phyloP scores from a whole-genome alignment of 1,140 invertebrate species.

The Trinorchestia longiramus region DNA sequence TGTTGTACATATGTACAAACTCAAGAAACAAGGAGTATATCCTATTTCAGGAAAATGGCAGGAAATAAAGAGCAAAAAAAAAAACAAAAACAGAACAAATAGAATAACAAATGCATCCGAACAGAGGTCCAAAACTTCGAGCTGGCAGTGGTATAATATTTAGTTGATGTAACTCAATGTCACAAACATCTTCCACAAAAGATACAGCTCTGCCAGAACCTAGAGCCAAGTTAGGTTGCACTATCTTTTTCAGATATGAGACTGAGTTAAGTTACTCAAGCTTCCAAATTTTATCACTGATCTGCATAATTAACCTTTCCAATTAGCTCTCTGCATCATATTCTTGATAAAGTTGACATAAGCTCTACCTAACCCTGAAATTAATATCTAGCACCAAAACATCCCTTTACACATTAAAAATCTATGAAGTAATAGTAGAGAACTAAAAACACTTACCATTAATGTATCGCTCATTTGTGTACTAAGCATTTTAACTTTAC shows the following conservation, averaged over 20 bases:
- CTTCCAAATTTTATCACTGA: background rate
- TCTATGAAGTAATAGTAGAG: too few relatives aligned
- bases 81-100: too few relatives aligned
- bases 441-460: background rate
- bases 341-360: background rate
- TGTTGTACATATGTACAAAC: too few relatives aligned
- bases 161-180: background rate
- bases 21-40: too few relatives aligned
- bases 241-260: background rate
- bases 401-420: background rate
- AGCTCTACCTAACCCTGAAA: background rate
- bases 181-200: background rate
- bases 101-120: background rate
- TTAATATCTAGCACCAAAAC: background rate
- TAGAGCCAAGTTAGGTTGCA: background rate
- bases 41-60: too few relatives aligned
- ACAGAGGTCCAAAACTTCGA: background rate
- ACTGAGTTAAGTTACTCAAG: background rate
- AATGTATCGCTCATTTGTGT: conserved; percentile 38
- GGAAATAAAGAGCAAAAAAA: too few relatives aligned
- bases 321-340: background rate
- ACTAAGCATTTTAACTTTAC: conserved; percentile 39
- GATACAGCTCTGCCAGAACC: background rate
- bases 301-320: background rate
- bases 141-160: background rate